Evolutionary conservation across 2,797 vertebrate genomes (phyloP).

Genomic region (Chloroceryle amazona): DNA sequence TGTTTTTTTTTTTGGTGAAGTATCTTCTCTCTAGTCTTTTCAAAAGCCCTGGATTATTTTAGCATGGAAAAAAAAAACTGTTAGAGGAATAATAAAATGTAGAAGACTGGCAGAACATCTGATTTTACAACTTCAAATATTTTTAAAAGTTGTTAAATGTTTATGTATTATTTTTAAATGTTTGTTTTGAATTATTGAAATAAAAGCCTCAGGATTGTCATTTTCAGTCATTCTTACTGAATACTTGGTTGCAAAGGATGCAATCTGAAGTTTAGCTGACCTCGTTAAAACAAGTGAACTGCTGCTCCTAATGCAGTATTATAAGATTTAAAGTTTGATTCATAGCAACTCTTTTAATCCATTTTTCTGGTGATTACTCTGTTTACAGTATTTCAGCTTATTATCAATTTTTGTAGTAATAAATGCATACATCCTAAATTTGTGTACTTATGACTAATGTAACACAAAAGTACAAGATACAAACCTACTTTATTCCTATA

Average conservation of each 20-base stretch:
- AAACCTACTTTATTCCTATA: not conserved
- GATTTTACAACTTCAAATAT: not conserved
- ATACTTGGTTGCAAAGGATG: not conserved
- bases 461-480: not conserved
- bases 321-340: not conserved
- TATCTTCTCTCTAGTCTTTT: not conserved
- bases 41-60: not conserved
- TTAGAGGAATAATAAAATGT: not conserved
- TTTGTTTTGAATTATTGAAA: not conserved
- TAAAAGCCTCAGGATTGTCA: not conserved
- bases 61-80: not conserved
- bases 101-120: not conserved
- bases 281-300: not conserved
- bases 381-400: not conserved
- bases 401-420: not conserved
- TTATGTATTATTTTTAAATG: no score
- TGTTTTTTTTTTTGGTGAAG: not conserved
- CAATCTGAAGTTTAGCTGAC: constrained; percentile 3
- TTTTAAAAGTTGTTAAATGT: not conserved
- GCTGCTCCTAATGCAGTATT: not conserved
- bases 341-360: not conserved
- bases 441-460: not conserved
- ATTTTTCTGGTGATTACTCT: not conserved
- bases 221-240: constrained; percentile 1
- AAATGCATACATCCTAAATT: not conserved